Evolutionary conservation across 2,113 vertebrate species (phyloP).

Genomic region (Talpa occidentalis): DNA sequence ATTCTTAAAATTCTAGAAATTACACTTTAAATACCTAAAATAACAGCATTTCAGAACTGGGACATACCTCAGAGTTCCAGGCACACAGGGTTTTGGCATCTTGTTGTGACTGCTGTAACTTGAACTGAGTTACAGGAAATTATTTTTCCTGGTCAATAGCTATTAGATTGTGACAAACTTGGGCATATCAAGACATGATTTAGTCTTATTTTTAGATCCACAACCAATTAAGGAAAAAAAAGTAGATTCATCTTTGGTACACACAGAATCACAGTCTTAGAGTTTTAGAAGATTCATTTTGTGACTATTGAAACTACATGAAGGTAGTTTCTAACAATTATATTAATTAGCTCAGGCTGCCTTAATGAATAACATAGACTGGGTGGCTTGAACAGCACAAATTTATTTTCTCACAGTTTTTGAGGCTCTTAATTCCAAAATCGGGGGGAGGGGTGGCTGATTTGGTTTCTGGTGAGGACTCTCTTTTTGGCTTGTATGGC

Average conservation of each 20-base stretch:
- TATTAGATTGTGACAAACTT: slow-evolving; percentile 20
- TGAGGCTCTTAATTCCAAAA: neutral
- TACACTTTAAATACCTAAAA: neutral
- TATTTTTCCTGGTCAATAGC: neutral
- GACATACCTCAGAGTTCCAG: neutral
- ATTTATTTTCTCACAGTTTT: neutral
- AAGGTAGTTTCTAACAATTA: neutral
- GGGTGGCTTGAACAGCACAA: neutral
- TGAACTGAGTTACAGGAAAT: neutral
- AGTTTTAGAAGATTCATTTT: neutral
- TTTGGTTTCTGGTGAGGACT: neutral
- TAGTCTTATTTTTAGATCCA: neutral
- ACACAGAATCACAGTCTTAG: neutral
- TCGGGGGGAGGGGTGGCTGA: too few species aligned
- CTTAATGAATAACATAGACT: neutral
- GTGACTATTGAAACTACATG: neutral
- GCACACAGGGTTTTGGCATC: neutral
- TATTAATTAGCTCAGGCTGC: neutral
- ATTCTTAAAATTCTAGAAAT: slow-evolving; percentile 8
- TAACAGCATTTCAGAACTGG: neutral
- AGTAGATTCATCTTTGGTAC: neutral
- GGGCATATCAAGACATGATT: neutral
- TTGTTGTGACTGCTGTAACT: neutral
- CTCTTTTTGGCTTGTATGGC: neutral
- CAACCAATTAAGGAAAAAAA: neutral